Base-by-base conservation (phyloP, 1,140 invertebrate genomes). In the Asobara japonica region DNA sequence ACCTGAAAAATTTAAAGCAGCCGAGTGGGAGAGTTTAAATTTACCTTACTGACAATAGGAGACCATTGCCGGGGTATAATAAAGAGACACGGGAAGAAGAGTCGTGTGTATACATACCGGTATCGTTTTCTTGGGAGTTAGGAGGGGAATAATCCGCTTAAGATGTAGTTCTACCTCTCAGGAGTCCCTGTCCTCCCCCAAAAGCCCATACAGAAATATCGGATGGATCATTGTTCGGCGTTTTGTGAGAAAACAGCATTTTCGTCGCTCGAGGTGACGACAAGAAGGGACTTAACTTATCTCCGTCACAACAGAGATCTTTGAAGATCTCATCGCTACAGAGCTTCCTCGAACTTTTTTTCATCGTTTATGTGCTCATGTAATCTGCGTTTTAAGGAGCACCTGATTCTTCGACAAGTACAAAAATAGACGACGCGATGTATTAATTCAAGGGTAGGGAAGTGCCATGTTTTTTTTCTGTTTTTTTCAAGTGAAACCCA, bases 191-290 rank as follows among this genome's bases (percentile, higher is more conserved):
- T 25, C 16, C 38, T 73, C 61, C 45, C 78, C 69, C 38, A 25
- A 67, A 41, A 69, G 16, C 36, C 67, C 69, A 11, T 36, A 66
- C 22, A 60, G 36, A 22, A 56, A 65, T 5, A 60, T 38, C 62
- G 13, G 16, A 31, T 62, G 45, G 20, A 33, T 20, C 45, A 86
- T 87, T 87, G 85, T 87, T 80, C 75, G 71, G 76, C 73, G 76
- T 83, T 83, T 87, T 85, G 84, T 86, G 83, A 85, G 84, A 85
- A 86, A 87, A 87, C 86, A 87, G 80, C 80, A 86, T 86, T 87
- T 86, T 85, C 79, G 84, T 83, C 86, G 86, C 85, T 86, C 83
- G 84, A 87, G 85, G 86, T 87, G 86, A 72, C 81, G 83, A 83
- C 86, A 82, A 85, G 82, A 86, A 84, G 77, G 77, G 81, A 80